These are phyloP conservation scores for Microcebus lehilahytsara DNA, from an alignment of 2,113 vertebrate genomes.

Conservation along the genomic window DNA sequence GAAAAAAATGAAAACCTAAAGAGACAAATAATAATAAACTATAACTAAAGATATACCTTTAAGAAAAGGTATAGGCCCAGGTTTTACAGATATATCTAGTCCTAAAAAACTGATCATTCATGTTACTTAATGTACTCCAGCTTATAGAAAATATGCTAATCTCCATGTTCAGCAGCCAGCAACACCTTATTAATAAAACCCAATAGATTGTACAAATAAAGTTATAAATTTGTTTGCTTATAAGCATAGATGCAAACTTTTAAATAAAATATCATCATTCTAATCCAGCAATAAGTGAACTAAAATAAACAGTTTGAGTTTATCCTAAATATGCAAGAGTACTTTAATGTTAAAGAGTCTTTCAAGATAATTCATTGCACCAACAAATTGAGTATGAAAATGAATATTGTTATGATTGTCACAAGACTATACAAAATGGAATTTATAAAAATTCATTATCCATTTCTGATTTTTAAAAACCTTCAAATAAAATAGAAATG, in stretches of 20 bases:
- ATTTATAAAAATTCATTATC: constrained; percentile 26
- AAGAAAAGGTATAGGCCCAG: neutral
- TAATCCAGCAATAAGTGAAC: neutral
- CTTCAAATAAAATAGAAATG: neutral
- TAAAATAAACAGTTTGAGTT: neutral
- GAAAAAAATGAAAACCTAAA: constrained; percentile 21
- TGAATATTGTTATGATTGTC: neutral
- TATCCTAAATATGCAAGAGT: neutral
- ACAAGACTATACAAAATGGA: neutral
- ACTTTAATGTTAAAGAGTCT: constrained; percentile 27
- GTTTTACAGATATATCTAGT: neutral
- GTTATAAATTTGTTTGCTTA: neutral
- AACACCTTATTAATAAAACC: constrained; percentile 6
- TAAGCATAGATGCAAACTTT: neutral
- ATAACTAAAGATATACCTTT: neutral
- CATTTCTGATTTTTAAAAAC: neutral
- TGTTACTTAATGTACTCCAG: neutral
- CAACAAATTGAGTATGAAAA: constrained; percentile 29
- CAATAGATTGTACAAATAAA: neutral
- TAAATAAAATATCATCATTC: neutral
- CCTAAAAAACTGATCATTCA: neutral
- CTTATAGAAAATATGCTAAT: neutral
- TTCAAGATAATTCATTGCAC: constrained; percentile 6
- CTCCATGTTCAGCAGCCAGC: neutral
- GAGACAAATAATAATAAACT: neutral